Conservation (phyloP, 2,113 vertebrate species). For the Spizaetus ornatus region DNA sequence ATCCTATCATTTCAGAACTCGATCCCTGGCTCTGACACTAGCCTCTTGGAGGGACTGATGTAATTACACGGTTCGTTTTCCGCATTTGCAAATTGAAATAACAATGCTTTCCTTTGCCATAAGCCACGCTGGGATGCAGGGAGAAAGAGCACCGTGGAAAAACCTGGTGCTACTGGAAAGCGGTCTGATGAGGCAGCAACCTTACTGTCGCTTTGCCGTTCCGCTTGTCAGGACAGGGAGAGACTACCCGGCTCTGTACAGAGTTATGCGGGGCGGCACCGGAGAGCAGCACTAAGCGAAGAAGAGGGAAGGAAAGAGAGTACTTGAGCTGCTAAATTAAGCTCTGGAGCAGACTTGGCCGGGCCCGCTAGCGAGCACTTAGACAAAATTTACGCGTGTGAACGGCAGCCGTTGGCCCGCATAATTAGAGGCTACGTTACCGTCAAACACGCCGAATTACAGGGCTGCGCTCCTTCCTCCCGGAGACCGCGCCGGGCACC, state of each 20-base stretch:
- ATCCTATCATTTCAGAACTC: not conserved
- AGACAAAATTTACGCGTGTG: rapidly evolving
- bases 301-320: rapidly evolving
- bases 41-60: not conserved
- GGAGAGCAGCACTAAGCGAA: rapidly evolving
- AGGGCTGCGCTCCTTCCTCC: not conserved
- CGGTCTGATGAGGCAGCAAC: rapidly evolving
- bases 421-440: not conserved
- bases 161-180: not conserved
- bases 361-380: not conserved
- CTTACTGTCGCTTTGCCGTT: not conserved
- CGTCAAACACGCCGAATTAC: not conserved
- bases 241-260: rapidly evolving
- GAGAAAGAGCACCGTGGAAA: rapidly evolving
- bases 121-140: rapidly evolving
- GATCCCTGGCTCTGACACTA: not conserved
- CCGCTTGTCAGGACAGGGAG: rapidly evolving
- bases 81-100: not conserved
- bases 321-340: not conserved
- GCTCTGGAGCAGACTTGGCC: not conserved
- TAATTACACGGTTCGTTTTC: not conserved
- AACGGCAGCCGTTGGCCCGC: not conserved
- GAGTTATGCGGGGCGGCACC: rapidly evolving
- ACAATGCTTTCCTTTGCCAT: not conserved
- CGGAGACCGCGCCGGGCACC: not conserved